Conservation (phyloP, 1,140 invertebrate species). For the Frieseomelitta varia region DNA sequence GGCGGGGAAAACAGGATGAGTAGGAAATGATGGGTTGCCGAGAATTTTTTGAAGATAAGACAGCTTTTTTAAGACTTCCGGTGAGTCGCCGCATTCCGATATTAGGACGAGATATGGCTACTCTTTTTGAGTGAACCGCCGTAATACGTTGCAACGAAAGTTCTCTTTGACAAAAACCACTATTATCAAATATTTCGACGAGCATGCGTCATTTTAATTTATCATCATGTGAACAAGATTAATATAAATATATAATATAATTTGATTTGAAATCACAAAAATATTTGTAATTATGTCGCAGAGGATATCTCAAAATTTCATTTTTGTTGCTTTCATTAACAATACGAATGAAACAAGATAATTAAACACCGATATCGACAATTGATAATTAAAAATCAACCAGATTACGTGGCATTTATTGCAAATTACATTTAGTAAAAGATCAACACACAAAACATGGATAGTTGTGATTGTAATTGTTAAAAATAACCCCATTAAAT, state of each 20-base stretch:
- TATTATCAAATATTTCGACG: not conserved
- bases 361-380: no score
- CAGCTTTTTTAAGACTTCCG: slow-evolving; percentile 64
- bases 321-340: no score
- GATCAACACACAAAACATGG: no score
- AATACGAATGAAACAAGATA: no score
- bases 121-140: slow-evolving; percentile 11
- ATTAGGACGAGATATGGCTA: slow-evolving; percentile 32
- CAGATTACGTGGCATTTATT: no score
- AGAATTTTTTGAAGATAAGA: slow-evolving; percentile 56
- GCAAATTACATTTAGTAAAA: no score
- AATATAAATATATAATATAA: not conserved
- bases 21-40: slow-evolving; percentile 53
- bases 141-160: not conserved
- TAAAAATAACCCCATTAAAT: no score
- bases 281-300: not conserved
- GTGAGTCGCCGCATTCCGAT: slow-evolving; percentile 47
- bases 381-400: no score
- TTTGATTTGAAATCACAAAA: not conserved
- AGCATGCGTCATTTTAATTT: not conserved
- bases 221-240: not conserved
- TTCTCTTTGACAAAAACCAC: not conserved
- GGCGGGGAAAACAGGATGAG: slow-evolving; percentile 15
- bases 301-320: no score
- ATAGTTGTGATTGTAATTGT: no score